These are phyloP conservation scores for Cyphomyrus plagiostoma DNA, from an alignment of 2,113 vertebrate genomes.

Conservation along the genomic window DNA sequence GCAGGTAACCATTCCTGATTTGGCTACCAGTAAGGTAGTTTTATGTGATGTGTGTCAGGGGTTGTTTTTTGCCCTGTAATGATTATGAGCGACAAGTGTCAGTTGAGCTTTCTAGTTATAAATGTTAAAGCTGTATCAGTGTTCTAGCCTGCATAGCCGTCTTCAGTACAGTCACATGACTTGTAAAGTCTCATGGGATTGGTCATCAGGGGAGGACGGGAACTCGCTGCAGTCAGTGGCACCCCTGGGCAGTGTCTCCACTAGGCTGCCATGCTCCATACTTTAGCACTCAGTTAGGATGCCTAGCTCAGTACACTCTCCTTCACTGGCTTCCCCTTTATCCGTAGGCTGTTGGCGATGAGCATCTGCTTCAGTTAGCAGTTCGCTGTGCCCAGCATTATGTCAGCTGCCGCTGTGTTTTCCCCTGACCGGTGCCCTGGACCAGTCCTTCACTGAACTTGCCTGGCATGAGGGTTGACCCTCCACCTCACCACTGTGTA, in stretches of 20 bases:
- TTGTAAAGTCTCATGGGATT: neutral
- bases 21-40: neutral
- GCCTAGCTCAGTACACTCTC: neutral
- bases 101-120: neutral
- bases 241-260: neutral
- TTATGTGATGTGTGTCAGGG: neutral
- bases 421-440: neutral
- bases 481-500: conserved; percentile 78
- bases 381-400: neutral
- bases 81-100: neutral
- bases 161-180: neutral
- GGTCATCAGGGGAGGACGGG: neutral
- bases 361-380: neutral
- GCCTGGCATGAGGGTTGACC: conserved; percentile 60
- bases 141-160: neutral
- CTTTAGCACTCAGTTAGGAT: neutral
- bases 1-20: neutral
- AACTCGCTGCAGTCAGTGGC: neutral
- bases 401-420: neutral
- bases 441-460: conserved; percentile 37
- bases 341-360: neutral
- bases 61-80: neutral
- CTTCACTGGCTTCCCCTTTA: neutral
- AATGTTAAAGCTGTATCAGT: neutral
- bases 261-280: neutral